phyloP scores from a whole-genome alignment of 2,888 invertebrate species.

The Peribatodes rhomboidaria region DNA sequence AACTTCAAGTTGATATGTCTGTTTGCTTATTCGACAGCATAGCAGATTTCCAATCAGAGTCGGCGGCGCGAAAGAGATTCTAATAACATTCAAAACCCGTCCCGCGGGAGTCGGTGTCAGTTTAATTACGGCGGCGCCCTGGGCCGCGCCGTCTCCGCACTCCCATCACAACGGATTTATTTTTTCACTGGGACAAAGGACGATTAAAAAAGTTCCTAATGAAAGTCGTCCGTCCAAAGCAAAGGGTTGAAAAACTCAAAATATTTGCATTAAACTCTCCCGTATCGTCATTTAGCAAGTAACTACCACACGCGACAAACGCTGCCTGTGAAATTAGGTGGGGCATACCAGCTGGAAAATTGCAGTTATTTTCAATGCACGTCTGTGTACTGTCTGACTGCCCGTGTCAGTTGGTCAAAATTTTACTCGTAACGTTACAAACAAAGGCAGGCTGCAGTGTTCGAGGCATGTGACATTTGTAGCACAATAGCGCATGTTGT shows the following conservation, averaged over 20 bases:
- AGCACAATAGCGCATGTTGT: constrained; percentile 39
- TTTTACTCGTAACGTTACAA: constrained; percentile 36
- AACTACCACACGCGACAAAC: constrained; percentile 14
- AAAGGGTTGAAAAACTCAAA: constrained; percentile 72
- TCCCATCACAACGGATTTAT: constrained; percentile 78
- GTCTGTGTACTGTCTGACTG: too few species aligned
- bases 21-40: constrained; percentile 62
- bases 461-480: constrained; percentile 40
- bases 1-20: constrained; percentile 49
- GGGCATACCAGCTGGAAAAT: background rate
- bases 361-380: constrained; percentile 4
- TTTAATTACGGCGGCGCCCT: constrained; percentile 78
- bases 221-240: constrained; percentile 77
- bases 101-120: constrained; percentile 80
- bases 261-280: constrained; percentile 52
- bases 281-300: constrained; percentile 39
- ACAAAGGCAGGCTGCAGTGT: constrained; percentile 29
- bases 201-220: constrained; percentile 86
- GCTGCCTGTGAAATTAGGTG: constrained; percentile 10
- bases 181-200: constrained; percentile 82
- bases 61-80: constrained; percentile 82
- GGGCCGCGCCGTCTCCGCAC: constrained; percentile 68
- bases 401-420: constrained; percentile 39
- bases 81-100: constrained; percentile 86
- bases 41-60: constrained; percentile 81